Conservation (phyloP, 2,113 vertebrate genomes). For the Stigmatopora nigra region DNA sequence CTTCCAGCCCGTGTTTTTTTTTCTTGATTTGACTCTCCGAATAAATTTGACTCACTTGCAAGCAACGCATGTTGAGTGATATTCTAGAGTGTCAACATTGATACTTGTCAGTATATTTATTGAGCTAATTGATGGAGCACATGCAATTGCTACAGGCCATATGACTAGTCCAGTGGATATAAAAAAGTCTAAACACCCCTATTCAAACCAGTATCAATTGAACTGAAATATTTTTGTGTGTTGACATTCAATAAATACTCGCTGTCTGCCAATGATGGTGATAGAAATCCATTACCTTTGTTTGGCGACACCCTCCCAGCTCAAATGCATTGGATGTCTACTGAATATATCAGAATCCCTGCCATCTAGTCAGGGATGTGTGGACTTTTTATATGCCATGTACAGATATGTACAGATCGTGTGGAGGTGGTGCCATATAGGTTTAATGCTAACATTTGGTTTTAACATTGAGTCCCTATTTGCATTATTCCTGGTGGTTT, state of each 20-base stretch:
- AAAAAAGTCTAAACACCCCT: conserved; percentile 1
- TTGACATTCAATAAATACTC: too few relatives aligned
- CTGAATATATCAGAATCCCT: background rate
- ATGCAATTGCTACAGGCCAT: conserved; percentile 57
- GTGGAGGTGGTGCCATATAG: background rate
- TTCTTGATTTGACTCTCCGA: conserved; percentile 69
- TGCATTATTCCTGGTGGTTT: background rate
- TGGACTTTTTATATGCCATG: background rate
- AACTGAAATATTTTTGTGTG: too few relatives aligned
- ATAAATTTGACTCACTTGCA: conserved; percentile 88
- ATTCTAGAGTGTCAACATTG: conserved; percentile 76
- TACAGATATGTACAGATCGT: background rate
- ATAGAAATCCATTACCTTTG: too few relatives aligned
- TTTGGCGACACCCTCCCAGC: too few relatives aligned
- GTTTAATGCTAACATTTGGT: background rate
- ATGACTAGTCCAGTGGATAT: conserved; percentile 40
- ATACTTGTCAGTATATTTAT: conserved; percentile 76
- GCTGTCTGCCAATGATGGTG: too few relatives aligned
- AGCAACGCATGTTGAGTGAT: conserved; percentile 85
- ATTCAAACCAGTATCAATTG: background rate
- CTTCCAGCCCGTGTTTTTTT: conserved; percentile 68
- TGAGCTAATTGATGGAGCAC: conserved; percentile 61
- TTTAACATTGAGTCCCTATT: background rate
- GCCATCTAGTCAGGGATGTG: background rate
- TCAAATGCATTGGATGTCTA: background rate